Conservation (phyloP, 2,797 vertebrate genomes). For the Eulemur coronatus region DNA sequence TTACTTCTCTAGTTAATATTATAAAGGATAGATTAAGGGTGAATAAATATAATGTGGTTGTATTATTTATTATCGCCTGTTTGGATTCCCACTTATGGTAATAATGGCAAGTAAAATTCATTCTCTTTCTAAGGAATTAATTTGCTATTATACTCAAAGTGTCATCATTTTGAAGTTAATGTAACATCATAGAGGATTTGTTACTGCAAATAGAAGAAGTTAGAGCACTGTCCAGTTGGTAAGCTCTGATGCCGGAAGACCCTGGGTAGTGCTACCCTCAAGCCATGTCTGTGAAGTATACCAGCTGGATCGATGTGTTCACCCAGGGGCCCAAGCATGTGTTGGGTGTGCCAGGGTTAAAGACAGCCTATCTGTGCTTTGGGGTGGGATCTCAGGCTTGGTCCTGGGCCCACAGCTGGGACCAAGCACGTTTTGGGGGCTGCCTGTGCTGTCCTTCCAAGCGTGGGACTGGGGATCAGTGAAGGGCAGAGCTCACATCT, state of each 20-base stretch:
- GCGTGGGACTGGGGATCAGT: background rate
- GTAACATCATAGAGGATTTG: constrained; percentile 43
- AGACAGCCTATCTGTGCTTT: background rate
- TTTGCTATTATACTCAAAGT: constrained; percentile 63
- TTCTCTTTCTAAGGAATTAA: constrained; percentile 71
- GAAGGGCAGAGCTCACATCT: background rate
- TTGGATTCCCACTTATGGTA: constrained; percentile 53
- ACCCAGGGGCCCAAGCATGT: background rate
- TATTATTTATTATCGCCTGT: constrained; percentile 72
- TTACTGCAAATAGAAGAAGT: constrained; percentile 40
- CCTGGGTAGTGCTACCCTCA: background rate
- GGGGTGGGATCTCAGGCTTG: background rate
- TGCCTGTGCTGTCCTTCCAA: background rate
- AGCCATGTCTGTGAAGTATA: background rate
- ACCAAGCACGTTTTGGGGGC: background rate
- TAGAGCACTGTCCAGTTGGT: background rate
- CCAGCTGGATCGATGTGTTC: background rate
- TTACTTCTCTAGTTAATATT: constrained; percentile 71
- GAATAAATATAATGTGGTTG: constrained; percentile 72
- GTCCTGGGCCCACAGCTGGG: rapidly evolving
- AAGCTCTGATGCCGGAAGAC: background rate
- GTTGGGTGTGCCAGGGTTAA: rapidly evolving
- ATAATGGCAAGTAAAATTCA: constrained; percentile 67
- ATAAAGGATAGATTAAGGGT: constrained; percentile 74
- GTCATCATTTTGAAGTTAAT: constrained; percentile 63